Evolutionary conservation across 2,888 invertebrate genomes (phyloP), one percentile per base, ranked within the genome.

Genomic region (Sussaba pulchella): DNA sequence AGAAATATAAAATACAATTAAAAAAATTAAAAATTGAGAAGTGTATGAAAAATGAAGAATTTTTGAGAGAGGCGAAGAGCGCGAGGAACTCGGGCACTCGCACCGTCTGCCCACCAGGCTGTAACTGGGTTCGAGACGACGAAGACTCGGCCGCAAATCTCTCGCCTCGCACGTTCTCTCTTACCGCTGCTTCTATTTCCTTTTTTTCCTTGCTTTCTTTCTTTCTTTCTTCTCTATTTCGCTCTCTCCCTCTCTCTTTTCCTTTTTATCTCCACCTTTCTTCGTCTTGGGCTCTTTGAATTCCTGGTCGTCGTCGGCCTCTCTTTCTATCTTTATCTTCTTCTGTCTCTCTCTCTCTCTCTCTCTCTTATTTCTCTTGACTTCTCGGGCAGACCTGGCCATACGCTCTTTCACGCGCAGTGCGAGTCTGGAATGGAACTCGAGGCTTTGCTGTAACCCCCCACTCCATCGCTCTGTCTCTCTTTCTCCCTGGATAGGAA

Each of bases 71-170:
- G 24, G 64, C 43, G 66, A 77, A 64, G 39, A 66, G 66, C 59
- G 76, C 69, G 82, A 79, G 71, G 57, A 41, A 63, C 72, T 69
- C 71, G 71, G 57, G 61, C 72, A 74, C 82, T 78, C 76, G 76
- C 69, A 76, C 81, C 41, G 73, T 63, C 64, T 69, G 76, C 70
- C 66, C 64, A 80, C 72, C 76, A 77, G 64, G 63, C 81, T 64
- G 57, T 50, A 81, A 81, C 81, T 81, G 81, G 63, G 71, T 45
- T 50, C 26, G 12, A 26, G 26, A 41, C 26, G n/a, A 31, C 17
- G 41, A 21, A 64, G 61, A 67, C 50, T 61, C 21, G 54, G 31
- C 21, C 31, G 41, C 21, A 64, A 47, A 64, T 57, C 59, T 63
- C 66, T 52, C 64, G 59, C 54, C 80, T 74, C 71, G 57, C 80